Evolutionary conservation across 2,888 invertebrate genomes (phyloP).

Genomic region (Cheilosia variabilis): DNA sequence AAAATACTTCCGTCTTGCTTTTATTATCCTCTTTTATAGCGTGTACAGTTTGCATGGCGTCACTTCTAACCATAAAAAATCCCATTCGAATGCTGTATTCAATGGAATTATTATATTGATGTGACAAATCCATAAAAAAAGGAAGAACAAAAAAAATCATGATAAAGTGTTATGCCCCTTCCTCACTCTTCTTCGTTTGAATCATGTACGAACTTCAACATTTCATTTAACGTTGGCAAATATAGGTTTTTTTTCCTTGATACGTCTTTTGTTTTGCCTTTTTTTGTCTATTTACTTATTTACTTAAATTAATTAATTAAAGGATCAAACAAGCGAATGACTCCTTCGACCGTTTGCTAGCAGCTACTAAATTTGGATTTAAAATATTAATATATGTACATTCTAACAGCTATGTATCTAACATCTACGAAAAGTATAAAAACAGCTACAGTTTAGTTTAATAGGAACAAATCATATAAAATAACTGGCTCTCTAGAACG

Average conservation of each 20-base stretch:
- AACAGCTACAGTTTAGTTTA: slow-evolving; percentile 20
- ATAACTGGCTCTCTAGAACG: slow-evolving; percentile 11
- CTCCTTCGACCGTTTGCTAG: not conserved
- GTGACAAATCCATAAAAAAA: slow-evolving; percentile 66
- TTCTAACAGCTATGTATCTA: no score
- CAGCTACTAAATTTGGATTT: slow-evolving; percentile 33
- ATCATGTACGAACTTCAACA: slow-evolving; percentile 22
- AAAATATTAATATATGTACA: no score
- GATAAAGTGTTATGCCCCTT: slow-evolving; percentile 57
- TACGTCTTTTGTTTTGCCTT: slow-evolving; percentile 14
- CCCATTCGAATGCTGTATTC: slow-evolving; percentile 48
- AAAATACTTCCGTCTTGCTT: slow-evolving; percentile 63
- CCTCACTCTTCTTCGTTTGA: slow-evolving; percentile 8
- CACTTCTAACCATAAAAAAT: slow-evolving; percentile 60
- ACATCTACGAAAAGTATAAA: slow-evolving; percentile 12
- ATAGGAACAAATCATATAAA: slow-evolving; percentile 2
- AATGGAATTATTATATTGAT: slow-evolving; percentile 67
- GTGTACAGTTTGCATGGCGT: slow-evolving; percentile 63
- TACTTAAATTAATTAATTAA: slow-evolving; percentile 49
- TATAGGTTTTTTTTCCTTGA: not conserved
- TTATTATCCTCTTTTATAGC: slow-evolving; percentile 61
- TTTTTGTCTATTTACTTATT: not conserved
- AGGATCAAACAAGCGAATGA: slow-evolving; percentile 17
- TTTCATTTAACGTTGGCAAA: slow-evolving; percentile 27
- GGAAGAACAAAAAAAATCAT: slow-evolving; percentile 28